Base-by-base conservation (phyloP, 2,797 vertebrate genomes). In the Melanotaenia nigrans region DNA sequence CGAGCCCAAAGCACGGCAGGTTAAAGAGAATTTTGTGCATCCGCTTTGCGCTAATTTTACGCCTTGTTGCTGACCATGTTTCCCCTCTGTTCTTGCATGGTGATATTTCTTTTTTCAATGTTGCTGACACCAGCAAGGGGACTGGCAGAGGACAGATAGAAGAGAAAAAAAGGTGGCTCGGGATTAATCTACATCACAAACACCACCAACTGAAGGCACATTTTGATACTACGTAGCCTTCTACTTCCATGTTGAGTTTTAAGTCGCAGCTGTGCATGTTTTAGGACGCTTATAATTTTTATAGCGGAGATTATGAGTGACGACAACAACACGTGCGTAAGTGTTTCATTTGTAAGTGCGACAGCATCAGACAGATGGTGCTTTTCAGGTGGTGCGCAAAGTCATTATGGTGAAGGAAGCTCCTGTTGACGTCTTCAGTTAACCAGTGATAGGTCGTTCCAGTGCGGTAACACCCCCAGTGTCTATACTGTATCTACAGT, bases 1-100 rank as follows among this genome's bases (percentile, higher is more conserved):
- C 86, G 74, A 68, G 74, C 79, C 74, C 82, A 32, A 61, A 63
- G 67, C 84, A 40, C 73, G 12, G 82, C 20, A 68, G 81, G 63
- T 85, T 77, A 65, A n/a, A 30, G 60, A 55, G 54, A 69, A 53
- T 72, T 65, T 59, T 61, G 77, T 77, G 89, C 83, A 87, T 91
- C 86, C 89, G 89, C 84, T 90, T 86, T 85, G 91, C 85, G 90
- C 91, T 92, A 92, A 92, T 92, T 91, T 86, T 87, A 92, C 84
- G 87, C 85, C 89, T 88, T 89, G 89, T 92, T 92, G 90, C 89
- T 22, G 88, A 90, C 90, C 77, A 32, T 71, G 77, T 81, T 65
- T 72, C 57, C 63, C 49, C 56, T 51, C 58, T 58, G 71, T 78
- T 73, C 77, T 53, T 67, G 78, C 78, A 28, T n/a, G 89, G 76